Base-by-base conservation (phyloP, 2,888 invertebrate genomes). In the Tiliacea citrago region DNA sequence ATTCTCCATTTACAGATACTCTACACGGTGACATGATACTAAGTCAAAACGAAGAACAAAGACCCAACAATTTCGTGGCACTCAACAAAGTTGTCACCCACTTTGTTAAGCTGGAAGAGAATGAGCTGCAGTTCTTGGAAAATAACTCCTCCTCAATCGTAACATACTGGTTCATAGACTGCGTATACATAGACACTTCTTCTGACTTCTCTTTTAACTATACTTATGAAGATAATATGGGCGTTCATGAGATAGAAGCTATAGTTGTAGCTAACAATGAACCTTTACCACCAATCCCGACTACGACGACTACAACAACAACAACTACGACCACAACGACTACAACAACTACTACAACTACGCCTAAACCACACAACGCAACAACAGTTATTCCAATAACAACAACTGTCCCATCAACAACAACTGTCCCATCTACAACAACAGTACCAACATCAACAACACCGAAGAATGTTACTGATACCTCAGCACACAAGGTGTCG, bases 151-250 rank as follows among this genome's bases (percentile, higher is more conserved):
- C 96, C 2, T 90, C 91, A 10, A 94, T 98, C 21, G 92, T 97
- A 45, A 97, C 98, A 0, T 98, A 97, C 91, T 98, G 98, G 98
- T 98, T 98, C 89, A 96, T 98, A 78, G 98, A 98, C 92, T 98
- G 98, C 89, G 93, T 96, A 69, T 97, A 97, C 88, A 96, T 97
- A 69, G 98, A 98, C 55, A 94, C 97, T 80, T 97, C 97, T 0
- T 94, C 96, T 70, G 97, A 97, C 88, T 97, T 97, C 61, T 93
- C 96, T 16, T 97, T 98, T 81, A 93, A 95, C 68, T 97, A 97
- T 86, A 97, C 97, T 78, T 98, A 98, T 90, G 95, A 96, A 0
- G 96, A 97, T 86, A 94, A 97, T 8, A 97, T 97, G 91, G 91
- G 94, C 74, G 94, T 95, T 53, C 97, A 98, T 90, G 94, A 96